Conservation (phyloP, 2,888 invertebrate genomes). For the Alsophila aescularia region DNA sequence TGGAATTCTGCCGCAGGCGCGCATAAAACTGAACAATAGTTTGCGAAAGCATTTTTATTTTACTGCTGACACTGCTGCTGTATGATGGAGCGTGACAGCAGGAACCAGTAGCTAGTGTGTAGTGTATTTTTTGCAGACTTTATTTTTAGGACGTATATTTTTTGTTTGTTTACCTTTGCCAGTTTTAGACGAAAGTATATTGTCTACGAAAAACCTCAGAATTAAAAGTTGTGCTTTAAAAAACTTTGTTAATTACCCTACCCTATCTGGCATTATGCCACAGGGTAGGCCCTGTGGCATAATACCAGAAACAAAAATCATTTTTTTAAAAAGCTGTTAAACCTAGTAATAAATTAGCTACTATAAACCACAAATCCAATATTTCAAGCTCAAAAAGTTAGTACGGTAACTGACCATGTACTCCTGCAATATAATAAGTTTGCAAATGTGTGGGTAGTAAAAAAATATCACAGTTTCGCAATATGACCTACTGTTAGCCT, state of each 20-base stretch:
- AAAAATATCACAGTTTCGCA: slow-evolving; percentile 37
- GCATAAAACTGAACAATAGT: slow-evolving; percentile 14
- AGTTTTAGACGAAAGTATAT: background rate
- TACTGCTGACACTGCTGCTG: background rate
- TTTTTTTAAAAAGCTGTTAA: no score
- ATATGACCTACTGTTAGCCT: slow-evolving; percentile 26
- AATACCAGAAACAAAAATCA: no score
- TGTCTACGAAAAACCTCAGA: background rate
- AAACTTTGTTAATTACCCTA: no score
- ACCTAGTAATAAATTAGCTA: background rate
- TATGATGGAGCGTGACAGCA: background rate
- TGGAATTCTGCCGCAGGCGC: slow-evolving; percentile 12
- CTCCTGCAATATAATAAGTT: background rate
- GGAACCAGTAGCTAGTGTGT: background rate
- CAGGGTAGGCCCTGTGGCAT: no score
- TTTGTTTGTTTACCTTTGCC: background rate
- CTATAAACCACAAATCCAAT: background rate
- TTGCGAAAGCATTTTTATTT: slow-evolving; percentile 1
- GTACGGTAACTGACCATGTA: slow-evolving; percentile 11
- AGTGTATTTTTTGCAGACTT: background rate
- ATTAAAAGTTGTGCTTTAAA: no score
- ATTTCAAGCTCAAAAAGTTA: background rate
- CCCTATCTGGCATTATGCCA: no score
- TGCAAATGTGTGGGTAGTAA: slow-evolving; percentile 28
- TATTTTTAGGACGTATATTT: background rate